Evolutionary conservation across 2,797 vertebrate species (phyloP), one percentile per base, ranked within the genome.

Genomic region (Cirrhinus mrigala): DNA sequence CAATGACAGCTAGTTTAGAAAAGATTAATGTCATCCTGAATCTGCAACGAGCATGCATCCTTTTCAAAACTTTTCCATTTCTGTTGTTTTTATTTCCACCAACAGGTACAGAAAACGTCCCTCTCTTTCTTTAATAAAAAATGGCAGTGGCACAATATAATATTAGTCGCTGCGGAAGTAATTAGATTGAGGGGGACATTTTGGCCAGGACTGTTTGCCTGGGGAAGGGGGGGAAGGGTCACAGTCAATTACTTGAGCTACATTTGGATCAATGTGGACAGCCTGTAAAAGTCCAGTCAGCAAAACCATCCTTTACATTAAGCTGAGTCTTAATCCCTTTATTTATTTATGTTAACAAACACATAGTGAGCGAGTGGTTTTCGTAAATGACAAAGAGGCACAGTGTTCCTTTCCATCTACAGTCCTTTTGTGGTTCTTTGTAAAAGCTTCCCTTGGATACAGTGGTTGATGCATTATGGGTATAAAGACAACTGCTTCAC

Each of bases 391-490:
- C 75, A 50, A 79, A 71, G 27, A 64, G 27, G 40, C 40, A 29
- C 50, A 15, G 27, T 40, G 20, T 48, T 46, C 22, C 50, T 79
- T 69, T 71, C 54, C 56, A 78, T 78, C 33, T 46, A 18, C 15
- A 48, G 58, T 80, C 48, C 74, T 76, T 89, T 79, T 74, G 76
- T 68, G 73, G 40, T 48, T 50, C 20, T 75, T 64, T 79, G 75
- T 60, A 76, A 80, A 86, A 79, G 66, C 86, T 84, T 79, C 62
- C 64, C 60, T 73, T 62, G 78, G 74, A 84, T 44, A 66, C 69
- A 44, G 33, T 76, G 81, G 79, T 10, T 71, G 29, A 68, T 86
- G 82, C 69, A 89, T 86, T 85, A 78, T 48, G 80, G 52, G 87
- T 50, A 76, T 37, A 77, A 70, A 86, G 68, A 81, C 81, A 87